Evolutionary conservation across 2,797 vertebrate species (phyloP).

Genomic region (Thalassophryne amazonica): DNA sequence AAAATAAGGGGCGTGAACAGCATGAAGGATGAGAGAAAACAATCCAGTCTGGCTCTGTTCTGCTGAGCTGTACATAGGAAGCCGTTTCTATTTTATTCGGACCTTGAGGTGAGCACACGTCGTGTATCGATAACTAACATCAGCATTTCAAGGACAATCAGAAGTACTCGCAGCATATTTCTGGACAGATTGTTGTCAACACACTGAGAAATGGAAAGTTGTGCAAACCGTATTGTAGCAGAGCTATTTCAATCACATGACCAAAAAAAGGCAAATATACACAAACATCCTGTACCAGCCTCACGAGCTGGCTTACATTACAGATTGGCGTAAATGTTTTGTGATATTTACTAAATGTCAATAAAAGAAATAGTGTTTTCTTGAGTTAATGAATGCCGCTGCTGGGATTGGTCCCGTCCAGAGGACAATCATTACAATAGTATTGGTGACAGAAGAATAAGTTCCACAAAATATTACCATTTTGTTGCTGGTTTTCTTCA

Average conservation of each 20-base stretch:
- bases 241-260: constrained; percentile 1
- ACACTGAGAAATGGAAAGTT: constrained; percentile 2
- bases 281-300: constrained; percentile 10
- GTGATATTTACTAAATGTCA: no score
- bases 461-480: no score
- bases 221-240: constrained; percentile 2
- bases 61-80: constrained; percentile 17
- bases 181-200: no score
- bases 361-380: no score
- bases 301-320: no score
- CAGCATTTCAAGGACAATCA: constrained; percentile 4
- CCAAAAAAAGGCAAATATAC: constrained; percentile 8
- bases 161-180: constrained; percentile 4
- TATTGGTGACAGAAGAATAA: no score
- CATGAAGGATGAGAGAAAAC: constrained; percentile 27
- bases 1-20: constrained; percentile 46
- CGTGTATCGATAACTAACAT: constrained; percentile 9
- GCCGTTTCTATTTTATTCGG: constrained; percentile 39
- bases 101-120: constrained; percentile 35
- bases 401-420: no score
- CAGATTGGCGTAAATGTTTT: no score
- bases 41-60: constrained; percentile 13
- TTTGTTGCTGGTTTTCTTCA: no score
- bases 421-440: no score
- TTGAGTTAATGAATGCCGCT: no score